phyloP scores from a whole-genome alignment of 2,888 invertebrate species.

The Quadroppia sp. region DNA sequence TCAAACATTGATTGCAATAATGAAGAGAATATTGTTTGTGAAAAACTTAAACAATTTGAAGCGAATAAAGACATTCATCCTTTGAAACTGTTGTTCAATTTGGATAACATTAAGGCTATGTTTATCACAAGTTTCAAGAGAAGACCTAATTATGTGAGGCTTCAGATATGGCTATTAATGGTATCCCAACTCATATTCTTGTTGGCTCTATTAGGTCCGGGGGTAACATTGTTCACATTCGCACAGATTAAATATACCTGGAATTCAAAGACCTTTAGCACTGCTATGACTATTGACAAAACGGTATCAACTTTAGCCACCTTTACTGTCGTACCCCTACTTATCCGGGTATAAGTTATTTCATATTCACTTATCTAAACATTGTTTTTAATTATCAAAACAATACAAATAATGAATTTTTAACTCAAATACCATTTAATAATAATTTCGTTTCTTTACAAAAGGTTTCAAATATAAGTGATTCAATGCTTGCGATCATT shows the following conservation, averaged over 20 bases:
- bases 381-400: too few species aligned
- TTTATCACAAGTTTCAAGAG: constrained; percentile 8
- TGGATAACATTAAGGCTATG: constrained; percentile 26
- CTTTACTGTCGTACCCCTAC: neutral
- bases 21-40: neutral
- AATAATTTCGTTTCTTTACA: too few species aligned
- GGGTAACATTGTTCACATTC: constrained; percentile 32
- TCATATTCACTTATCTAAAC: too few species aligned
- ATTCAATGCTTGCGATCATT: neutral
- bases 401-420: too few species aligned
- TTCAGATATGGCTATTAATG: constrained; percentile 30
- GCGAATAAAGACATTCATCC: constrained; percentile 7
- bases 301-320: constrained; percentile 9
- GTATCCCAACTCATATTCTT: neutral
- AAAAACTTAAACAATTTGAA: neutral
- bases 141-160: neutral
- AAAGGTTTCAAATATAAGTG: neutral
- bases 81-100: constrained; percentile 17
- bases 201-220: constrained; percentile 12
- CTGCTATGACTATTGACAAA: neutral
- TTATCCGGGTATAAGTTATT: constrained; percentile 20
- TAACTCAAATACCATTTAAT: too few species aligned
- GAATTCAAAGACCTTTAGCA: constrained; percentile 34
- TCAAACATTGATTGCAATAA: neutral
- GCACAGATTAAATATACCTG: constrained; percentile 34